phyloP scores from a whole-genome alignment of 1,140 invertebrate species.

The Sminthurinus signatus region DNA sequence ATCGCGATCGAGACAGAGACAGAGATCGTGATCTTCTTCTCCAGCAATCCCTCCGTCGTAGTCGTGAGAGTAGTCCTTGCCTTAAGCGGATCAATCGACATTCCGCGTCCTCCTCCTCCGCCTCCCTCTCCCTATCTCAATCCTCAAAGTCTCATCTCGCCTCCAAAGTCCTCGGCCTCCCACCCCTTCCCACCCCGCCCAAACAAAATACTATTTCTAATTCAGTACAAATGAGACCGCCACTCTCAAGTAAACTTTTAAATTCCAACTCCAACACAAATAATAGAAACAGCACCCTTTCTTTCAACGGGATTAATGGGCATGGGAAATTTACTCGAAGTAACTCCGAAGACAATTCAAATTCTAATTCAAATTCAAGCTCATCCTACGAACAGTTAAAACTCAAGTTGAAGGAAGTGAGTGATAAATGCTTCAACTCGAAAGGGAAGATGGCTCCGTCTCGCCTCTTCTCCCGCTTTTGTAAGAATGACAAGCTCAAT shows the following conservation, averaged over 20 bases:
- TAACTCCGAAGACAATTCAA: neutral
- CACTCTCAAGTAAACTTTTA: neutral
- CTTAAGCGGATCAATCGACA: slow-evolving; percentile 32
- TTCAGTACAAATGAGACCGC: neutral
- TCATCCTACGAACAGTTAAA: slow-evolving; percentile 38
- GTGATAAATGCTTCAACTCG: slow-evolving; percentile 32
- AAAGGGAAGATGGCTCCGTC: slow-evolving; percentile 15
- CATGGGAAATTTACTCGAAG: slow-evolving; percentile 1
- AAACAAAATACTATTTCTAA: neutral
- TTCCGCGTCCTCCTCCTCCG: slow-evolving; percentile 8
- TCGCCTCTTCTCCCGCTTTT: slow-evolving; percentile 29
- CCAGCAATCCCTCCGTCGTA: slow-evolving; percentile 1
- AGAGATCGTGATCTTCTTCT: neutral
- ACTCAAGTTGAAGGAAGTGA: slow-evolving; percentile 39
- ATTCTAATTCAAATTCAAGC: neutral
- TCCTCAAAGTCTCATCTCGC: neutral
- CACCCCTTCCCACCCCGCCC: slow-evolving; percentile 26
- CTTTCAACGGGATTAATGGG: neutral
- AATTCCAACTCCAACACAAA: neutral
- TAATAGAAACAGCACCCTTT: too few species aligned
- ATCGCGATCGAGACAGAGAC: neutral
- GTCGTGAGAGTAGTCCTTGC: slow-evolving; percentile 37
- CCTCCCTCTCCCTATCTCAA: slow-evolving; percentile 31
- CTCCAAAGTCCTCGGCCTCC: slow-evolving; percentile 30
- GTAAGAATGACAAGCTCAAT: slow-evolving; percentile 22